Conservation (phyloP, 1,140 invertebrate genomes). For the Trichonephila inaurata region DNA sequence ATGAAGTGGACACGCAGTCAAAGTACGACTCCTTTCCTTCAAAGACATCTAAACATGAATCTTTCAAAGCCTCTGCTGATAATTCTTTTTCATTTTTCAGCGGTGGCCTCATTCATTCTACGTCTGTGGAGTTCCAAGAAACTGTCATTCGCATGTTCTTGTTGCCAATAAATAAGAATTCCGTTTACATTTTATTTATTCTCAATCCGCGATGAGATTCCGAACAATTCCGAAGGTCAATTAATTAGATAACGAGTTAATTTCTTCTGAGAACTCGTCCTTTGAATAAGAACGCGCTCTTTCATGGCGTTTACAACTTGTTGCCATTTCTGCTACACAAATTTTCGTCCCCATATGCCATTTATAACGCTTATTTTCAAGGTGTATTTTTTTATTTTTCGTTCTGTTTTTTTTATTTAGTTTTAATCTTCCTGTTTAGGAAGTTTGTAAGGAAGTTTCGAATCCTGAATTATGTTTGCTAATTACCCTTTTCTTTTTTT, state of each 20-base stretch:
- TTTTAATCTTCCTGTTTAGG: not conserved
- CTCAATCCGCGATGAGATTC: not conserved
- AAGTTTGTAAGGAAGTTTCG: not conserved
- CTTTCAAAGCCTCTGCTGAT: no score
- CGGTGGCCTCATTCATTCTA: no score
- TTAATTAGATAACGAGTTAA: constrained; percentile 25
- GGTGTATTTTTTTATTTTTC: not conserved
- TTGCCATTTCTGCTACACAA: not conserved
- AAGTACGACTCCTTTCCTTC: no score
- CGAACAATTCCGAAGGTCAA: constrained; percentile 32
- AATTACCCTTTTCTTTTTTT: not conserved
- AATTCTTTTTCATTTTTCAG: no score
- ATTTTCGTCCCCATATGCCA: not conserved
- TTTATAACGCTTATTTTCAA: not conserved
- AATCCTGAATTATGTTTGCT: not conserved
- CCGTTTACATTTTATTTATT: not conserved
- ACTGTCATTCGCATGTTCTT: not conserved
- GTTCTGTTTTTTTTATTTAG: no score
- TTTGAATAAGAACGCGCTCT: not conserved
- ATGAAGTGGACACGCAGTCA: no score
- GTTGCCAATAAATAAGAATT: not conserved
- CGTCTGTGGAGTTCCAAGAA: no score
- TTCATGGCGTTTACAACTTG: not conserved
- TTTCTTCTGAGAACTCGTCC: not conserved
- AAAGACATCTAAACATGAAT: no score